A percentile compares a stretch with the other conserved stretches of the same genome.
Evolutionary conservation across 2,113 vertebrate genomes (phyloP).

Genomic region (Hirundichthys speculiger): DNA sequence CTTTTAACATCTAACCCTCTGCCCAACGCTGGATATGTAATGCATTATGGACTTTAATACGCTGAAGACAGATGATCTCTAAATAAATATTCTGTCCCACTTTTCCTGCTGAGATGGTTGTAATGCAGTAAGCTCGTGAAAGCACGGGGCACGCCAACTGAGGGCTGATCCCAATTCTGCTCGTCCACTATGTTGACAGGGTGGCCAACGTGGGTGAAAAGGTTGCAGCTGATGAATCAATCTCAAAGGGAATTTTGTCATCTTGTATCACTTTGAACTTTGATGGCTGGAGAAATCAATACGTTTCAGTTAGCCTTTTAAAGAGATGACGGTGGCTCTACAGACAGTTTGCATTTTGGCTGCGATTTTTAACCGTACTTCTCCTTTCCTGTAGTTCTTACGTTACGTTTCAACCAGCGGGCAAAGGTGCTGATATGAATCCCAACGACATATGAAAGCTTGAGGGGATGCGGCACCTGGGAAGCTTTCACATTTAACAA

Average conservation of each 20-base stretch:
- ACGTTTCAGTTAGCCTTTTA: constrained; percentile 4
- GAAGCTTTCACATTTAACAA: constrained; percentile 41
- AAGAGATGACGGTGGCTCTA: background rate
- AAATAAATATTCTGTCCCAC: constrained; percentile 64
- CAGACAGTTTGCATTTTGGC: no score
- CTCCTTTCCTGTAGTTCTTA: constrained; percentile 31
- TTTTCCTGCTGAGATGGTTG: constrained; percentile 49
- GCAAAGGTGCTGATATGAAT: constrained; percentile 42
- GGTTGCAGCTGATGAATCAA: constrained; percentile 15
- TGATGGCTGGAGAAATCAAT: background rate
- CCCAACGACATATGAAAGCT: constrained; percentile 34
- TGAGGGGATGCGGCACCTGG: constrained; percentile 35
- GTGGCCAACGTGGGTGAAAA: background rate
- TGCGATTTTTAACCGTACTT: background rate
- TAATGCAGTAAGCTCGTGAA: constrained; percentile 67
- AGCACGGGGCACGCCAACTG: constrained; percentile 34
- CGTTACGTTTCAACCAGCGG: constrained; percentile 27
- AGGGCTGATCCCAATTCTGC: constrained; percentile 41
- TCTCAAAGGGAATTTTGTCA: background rate
- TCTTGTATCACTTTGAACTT: constrained; percentile 1
- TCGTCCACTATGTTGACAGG: constrained; percentile 23
- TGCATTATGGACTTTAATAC: constrained; percentile 35
- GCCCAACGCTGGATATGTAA: constrained; percentile 49
- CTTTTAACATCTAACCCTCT: constrained; percentile 12
- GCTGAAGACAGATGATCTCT: constrained; percentile 59